Percentiles rank a stretch among this genome's conserved stretches.
Evolutionary conservation across 2,888 invertebrate species (phyloP).

Genomic region (Thymelicus sylvestris): DNA sequence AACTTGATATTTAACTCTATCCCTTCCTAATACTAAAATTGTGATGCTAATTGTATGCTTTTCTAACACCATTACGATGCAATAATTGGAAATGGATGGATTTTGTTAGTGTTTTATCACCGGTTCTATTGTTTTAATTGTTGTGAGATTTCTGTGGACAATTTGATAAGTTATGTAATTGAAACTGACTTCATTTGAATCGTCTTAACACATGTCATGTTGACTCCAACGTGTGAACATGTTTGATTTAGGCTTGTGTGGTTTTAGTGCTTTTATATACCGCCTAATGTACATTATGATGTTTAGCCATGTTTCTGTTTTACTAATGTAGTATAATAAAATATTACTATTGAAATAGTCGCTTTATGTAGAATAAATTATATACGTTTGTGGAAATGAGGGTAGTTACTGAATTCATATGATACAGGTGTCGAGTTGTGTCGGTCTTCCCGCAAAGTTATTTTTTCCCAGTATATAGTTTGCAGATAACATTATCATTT

Average conservation of each 20-base stretch:
- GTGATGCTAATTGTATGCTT: too few relatives aligned
- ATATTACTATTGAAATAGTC: neutral
- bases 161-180: too few relatives aligned
- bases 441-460: neutral
- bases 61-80: too few relatives aligned
- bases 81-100: too few relatives aligned
- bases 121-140: too few relatives aligned
- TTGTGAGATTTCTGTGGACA: too few relatives aligned
- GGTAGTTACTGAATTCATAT: conserved; percentile 9
- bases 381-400: conserved; percentile 13
- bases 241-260: neutral
- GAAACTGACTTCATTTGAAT: too few relatives aligned
- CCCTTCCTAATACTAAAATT: too few relatives aligned
- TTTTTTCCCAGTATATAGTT: neutral
- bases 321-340: conserved; percentile 10
- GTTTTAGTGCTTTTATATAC: conserved; percentile 38
- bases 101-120: too few relatives aligned
- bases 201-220: too few relatives aligned
- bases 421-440: neutral
- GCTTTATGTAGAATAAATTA: conserved; percentile 25
- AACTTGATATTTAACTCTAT: too few relatives aligned
- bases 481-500: neutral
- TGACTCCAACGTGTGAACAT: too few relatives aligned
- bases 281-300: conserved; percentile 45
- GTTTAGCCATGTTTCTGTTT: conserved; percentile 40